Conservation (phyloP, 2,113 vertebrate species). For the Tursiops truncatus region DNA sequence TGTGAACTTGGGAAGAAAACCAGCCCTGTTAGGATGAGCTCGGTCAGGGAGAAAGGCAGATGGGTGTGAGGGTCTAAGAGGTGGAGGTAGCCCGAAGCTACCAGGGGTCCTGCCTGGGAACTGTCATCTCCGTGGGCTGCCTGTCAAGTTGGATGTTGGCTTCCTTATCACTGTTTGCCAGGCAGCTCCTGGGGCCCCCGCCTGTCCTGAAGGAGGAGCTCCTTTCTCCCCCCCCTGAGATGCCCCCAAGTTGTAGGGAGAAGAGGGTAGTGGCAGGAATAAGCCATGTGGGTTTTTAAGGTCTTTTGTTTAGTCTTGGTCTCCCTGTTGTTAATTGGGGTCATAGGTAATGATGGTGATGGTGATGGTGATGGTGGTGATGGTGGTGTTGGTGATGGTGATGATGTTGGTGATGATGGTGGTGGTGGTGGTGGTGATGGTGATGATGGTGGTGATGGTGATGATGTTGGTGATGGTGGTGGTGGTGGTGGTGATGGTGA, state of each 20-base stretch:
- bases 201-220: neutral
- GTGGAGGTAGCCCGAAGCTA: too few species aligned
- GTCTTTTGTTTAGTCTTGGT: neutral
- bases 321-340: neutral
- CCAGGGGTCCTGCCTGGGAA: neutral
- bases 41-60: neutral
- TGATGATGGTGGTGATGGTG: fast-evolving
- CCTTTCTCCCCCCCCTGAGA: neutral
- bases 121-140: neutral
- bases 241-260: neutral
- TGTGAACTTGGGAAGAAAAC: neutral
- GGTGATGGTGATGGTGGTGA: fast-evolving
- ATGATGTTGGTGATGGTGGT: fast-evolving
- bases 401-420: fast-evolving
- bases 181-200: neutral
- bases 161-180: neutral
- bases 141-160: neutral
- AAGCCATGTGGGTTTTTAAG: neutral
- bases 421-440: fast-evolving
- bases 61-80: too few species aligned
- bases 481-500: fast-evolving
- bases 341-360: neutral
- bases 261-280: neutral
- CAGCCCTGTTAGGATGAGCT: neutral
- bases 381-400: too few species aligned